These are phyloP conservation scores for Germaria angustata DNA, from an alignment of 2,888 invertebrate species.

Conservation along the genomic window DNA sequence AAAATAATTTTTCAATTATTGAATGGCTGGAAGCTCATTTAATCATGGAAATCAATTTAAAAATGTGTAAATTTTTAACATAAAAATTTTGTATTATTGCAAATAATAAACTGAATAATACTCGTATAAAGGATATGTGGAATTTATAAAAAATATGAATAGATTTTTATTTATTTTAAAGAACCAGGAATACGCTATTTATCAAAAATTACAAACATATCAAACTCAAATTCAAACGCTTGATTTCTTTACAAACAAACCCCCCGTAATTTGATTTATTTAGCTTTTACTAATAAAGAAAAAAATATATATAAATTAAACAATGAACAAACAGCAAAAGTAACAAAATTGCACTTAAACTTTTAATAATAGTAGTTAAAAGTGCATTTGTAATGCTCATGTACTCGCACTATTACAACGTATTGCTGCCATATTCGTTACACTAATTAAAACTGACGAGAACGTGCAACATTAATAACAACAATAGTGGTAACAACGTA, in stretches of 20 bases:
- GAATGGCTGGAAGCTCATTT: constrained; percentile 45
- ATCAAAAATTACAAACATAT: too few species aligned
- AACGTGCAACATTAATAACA: constrained; percentile 67
- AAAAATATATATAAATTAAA: constrained; percentile 38
- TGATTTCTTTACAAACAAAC: not conserved
- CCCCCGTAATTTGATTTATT: constrained; percentile 49
- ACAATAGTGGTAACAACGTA: constrained; percentile 61
- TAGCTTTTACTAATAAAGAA: constrained; percentile 52
- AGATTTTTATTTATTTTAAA: too few species aligned
- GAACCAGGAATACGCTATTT: too few species aligned
- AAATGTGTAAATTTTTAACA: too few species aligned
- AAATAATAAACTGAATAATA: not conserved
- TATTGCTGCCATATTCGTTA: constrained; percentile 55
- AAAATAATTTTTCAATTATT: constrained; percentile 41
- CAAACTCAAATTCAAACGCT: too few species aligned
- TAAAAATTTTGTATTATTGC: not conserved
- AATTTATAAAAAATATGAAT: too few species aligned
- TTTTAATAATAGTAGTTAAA: constrained; percentile 56
- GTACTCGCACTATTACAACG: constrained; percentile 30
- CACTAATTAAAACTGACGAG: constrained; percentile 67
- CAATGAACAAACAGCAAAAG: not conserved
- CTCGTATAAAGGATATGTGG: too few species aligned
- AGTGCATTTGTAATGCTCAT: constrained; percentile 51
- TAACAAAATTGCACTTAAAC: constrained; percentile 59
- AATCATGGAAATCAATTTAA: constrained; percentile 37